phyloP scores from a whole-genome alignment of 2,888 invertebrate genomes.

The Phlogophora meticulosa region DNA sequence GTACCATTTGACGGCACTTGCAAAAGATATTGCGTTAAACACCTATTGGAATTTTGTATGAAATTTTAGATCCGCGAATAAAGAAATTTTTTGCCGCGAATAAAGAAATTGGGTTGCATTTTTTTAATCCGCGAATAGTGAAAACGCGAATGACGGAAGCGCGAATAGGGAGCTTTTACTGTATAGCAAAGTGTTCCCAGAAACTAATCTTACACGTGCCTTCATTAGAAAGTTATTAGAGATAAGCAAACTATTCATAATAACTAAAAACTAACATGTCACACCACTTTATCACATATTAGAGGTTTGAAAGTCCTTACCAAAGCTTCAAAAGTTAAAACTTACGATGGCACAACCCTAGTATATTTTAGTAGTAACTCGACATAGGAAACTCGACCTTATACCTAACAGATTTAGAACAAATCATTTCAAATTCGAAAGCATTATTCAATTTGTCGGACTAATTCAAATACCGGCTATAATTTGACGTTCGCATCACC shows the following conservation, averaged over 20 bases:
- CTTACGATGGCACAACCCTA: conserved; percentile 59
- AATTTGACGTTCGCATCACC: conserved; percentile 39
- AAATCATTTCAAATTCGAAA: conserved; percentile 62
- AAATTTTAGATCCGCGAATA: no score
- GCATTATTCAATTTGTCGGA: conserved; percentile 72
- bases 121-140: conserved; percentile 2
- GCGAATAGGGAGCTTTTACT: conserved; percentile 10
- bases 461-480: conserved; percentile 74
- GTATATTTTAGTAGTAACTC: conserved; percentile 25
- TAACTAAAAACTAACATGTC: conserved; percentile 64
- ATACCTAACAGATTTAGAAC: conserved; percentile 45
- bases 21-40: no score
- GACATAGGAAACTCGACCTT: conserved; percentile 62
- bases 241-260: conserved; percentile 65
- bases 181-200: not conserved
- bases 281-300: conserved; percentile 73
- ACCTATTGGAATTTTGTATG: no score
- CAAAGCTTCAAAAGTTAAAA: conserved; percentile 74
- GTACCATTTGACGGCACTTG: no score
- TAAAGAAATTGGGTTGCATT: no score
- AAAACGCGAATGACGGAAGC: conserved; percentile 4
- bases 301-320: conserved; percentile 70
- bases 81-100: no score
- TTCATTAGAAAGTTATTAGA: conserved; percentile 49
- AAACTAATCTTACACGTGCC: conserved; percentile 37